Evolutionary conservation across 2,113 vertebrate genomes (phyloP), one percentile per base, ranked within the genome.

Genomic region (Hemicordylus capensis): DNA sequence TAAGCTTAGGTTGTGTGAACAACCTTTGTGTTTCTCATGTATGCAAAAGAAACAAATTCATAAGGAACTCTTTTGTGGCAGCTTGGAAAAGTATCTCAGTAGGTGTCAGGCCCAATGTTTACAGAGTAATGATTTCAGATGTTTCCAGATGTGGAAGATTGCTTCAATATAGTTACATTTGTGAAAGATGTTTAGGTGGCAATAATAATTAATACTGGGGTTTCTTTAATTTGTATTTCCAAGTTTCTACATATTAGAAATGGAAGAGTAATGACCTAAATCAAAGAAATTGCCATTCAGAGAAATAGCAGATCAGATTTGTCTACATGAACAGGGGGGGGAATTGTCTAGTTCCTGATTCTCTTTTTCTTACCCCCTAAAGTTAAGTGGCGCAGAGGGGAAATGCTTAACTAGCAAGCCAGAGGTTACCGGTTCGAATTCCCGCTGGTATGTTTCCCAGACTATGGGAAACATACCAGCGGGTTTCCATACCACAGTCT

Each of bases 191-290:
- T 39, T 64, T 56, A 80, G 15, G n/a, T 72, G 24, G 15, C 22
- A 58, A 34, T 20, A 42, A 14, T 31, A 80, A 73, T 39, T 46
- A 61, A 76, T 7, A 5, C 48, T 54, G 28, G 22, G 11, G 3
- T 31, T 67, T 87, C 14, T 76, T 51, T n/a, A 44, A 78, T 78
- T 70, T 76, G 79, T 58, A 44, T 84, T 70, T 81, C 80, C 63
- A 79, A n/a, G 26, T 19, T 86, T 73, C 72, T 76, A 83, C 80
- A 31, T 20, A 17, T 84, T 75, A 42, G 72, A 93, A 85, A 56
- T 39, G 77, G 2, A 84, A n/a, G 69, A 87, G 63, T 63, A 79
- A 14, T 14, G 28, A 86, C 9, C 42, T 87, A 88, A 67, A 54
- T 4, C 58, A 84, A 88, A 75, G 39, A 87, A 87, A 86, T 11